Evolutionary conservation across 2,113 vertebrate species (phyloP).

Genomic region (Mesembrinibis cayennensis): DNA sequence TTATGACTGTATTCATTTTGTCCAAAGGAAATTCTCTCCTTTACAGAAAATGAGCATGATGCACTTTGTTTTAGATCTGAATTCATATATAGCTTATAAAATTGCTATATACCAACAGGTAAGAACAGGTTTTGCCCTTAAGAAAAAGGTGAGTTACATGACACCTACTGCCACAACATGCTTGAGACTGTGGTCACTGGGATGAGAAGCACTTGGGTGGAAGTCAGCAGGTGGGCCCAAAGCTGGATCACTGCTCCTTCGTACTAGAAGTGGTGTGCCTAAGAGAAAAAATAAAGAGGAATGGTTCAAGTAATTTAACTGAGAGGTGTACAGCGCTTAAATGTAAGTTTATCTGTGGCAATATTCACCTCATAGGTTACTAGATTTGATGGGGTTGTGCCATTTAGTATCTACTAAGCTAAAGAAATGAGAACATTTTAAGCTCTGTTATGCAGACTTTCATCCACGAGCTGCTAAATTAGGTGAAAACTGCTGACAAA

Average conservation of each 20-base stretch:
- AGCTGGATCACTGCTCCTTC: conserved; percentile 93
- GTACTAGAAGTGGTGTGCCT: conserved; percentile 93
- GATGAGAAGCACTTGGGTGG: conserved; percentile 69
- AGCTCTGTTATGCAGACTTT: background rate
- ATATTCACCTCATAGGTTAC: background rate
- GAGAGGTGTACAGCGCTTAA: background rate
- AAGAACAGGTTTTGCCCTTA: background rate
- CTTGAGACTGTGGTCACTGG: conserved; percentile 69
- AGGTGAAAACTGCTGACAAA: background rate
- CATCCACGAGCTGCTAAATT: background rate
- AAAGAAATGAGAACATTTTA: background rate
- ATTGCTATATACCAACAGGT: background rate
- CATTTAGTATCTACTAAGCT: background rate
- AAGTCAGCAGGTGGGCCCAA: conserved; percentile 76
- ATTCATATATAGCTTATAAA: background rate
- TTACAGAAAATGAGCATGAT: background rate
- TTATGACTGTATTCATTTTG: background rate
- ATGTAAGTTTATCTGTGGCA: background rate
- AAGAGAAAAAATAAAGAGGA: conserved; percentile 12
- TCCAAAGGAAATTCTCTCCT: background rate
- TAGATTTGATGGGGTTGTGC: background rate
- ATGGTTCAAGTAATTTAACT: conserved; percentile 25
- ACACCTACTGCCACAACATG: conserved; percentile 73
- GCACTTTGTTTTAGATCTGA: background rate
- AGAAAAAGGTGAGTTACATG: background rate